Conservation (phyloP, 2,113 vertebrate genomes). For the Mus pahari region DNA sequence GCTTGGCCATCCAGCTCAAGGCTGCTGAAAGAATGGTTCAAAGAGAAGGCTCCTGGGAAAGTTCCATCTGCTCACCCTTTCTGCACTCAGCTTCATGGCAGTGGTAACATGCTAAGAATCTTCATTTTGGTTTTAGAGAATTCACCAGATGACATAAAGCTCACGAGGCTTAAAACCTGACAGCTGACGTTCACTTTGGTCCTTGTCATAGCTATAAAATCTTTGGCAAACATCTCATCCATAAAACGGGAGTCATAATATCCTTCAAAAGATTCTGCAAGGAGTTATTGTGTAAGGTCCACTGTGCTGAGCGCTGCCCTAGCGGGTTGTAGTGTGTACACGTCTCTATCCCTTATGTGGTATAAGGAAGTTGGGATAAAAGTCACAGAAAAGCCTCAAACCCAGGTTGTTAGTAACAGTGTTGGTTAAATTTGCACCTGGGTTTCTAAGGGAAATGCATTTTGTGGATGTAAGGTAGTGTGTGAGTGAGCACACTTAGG, state of each 20-base stretch:
- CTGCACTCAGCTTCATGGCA: slow-evolving; percentile 3
- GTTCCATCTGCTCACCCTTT: slow-evolving; percentile 45
- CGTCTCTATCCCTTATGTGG: background rate
- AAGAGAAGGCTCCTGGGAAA: slow-evolving; percentile 74
- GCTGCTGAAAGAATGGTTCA: slow-evolving; percentile 33
- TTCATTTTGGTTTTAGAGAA: slow-evolving; percentile 61
- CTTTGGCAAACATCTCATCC: background rate
- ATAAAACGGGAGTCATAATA: background rate
- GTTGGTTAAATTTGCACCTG: slow-evolving; percentile 15
- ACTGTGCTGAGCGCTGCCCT: background rate
- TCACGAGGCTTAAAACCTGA: background rate
- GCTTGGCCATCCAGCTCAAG: slow-evolving; percentile 1
- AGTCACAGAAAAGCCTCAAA: background rate
- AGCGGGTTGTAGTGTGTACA: background rate
- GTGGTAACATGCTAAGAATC: slow-evolving; percentile 16
- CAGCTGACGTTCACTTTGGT: background rate
- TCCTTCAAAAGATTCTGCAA: background rate
- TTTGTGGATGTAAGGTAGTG: background rate
- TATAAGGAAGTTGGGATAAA: background rate
- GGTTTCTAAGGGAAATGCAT: slow-evolving; percentile 17
- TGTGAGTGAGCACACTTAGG: background rate
- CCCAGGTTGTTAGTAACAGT: background rate
- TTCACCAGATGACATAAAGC: background rate
- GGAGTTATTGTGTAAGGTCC: background rate
- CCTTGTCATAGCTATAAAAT: background rate